Evolutionary conservation across 2,113 vertebrate species (phyloP).

Genomic region (Cisticola juncidis): DNA sequence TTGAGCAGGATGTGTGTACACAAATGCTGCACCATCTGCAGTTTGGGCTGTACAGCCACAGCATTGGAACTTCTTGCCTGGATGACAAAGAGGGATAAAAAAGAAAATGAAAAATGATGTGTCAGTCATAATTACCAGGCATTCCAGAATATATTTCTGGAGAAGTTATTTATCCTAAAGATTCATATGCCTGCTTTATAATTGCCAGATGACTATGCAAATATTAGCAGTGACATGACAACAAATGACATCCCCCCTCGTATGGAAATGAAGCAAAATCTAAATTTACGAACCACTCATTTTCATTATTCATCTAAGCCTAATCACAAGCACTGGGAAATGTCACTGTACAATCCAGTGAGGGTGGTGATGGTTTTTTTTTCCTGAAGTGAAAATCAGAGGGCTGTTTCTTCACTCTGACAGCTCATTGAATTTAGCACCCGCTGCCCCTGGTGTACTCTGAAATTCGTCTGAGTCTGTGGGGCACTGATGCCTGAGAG

Average conservation of each 20-base stretch:
- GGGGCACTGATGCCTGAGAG: neutral
- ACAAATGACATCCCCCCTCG: neutral
- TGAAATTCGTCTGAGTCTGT: neutral
- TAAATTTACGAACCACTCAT: neutral
- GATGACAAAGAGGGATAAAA: neutral
- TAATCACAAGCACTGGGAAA: slow-evolving; percentile 5
- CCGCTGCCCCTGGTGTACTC: neutral
- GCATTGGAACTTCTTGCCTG: neutral
- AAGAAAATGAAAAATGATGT: neutral
- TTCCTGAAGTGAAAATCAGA: neutral
- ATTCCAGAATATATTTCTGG: neutral
- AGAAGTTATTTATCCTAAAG: slow-evolving; percentile 2
- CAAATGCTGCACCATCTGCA: neutral
- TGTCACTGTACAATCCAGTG: neutral
- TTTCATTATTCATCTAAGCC: slow-evolving; percentile 32
- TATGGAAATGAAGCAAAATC: neutral
- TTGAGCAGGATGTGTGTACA: neutral
- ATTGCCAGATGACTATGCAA: slow-evolving; percentile 42
- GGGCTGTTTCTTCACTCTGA: neutral
- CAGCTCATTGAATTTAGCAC: neutral
- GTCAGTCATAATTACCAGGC: neutral
- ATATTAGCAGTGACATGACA: slow-evolving; percentile 35
- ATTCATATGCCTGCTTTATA: neutral
- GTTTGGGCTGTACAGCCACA: neutral
- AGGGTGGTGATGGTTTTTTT: neutral